Evolutionary conservation across 2,888 invertebrate genomes (phyloP), one percentile per base, ranked within the genome.

Genomic region (Coenonympha arcania): DNA sequence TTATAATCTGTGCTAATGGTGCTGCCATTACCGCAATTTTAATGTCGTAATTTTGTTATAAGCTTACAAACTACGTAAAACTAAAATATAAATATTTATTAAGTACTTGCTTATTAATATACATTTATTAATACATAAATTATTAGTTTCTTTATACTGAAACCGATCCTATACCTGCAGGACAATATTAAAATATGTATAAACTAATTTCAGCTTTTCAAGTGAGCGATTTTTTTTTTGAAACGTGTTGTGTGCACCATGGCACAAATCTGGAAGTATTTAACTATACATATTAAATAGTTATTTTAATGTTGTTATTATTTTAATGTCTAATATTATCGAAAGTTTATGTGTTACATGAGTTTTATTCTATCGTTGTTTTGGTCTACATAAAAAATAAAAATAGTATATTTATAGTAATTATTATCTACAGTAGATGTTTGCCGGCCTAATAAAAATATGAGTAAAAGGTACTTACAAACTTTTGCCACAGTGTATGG

Each of bases 221-320:
- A 20, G n/a, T 20, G 6, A n/a, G n/a, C n/a, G n/a, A n/a, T n/a
- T 19, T 36, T 20, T 11, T 20, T 19, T 33, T 6, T 6, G 5
- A 26, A 26, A 26, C 8, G 11, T 36, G 6, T 36, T 19, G 19
- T 36, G 28, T 48, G 11, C n/a, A 15, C 20, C 4, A 42, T 22
- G 34, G 54, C 54, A 50, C 54, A 54, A 48, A 48, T 20, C 11
- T 47, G 39, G 39, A 31, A 34, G 22, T 39, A 49, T 37, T 26
- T 44, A n/a, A n/a, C n/a, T n/a, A n/a, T n/a, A n/a, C n/a, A 11
- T 33, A 16, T 37, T 34, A 16, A 40, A 18, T 50, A 50, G 42
- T 50, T 13, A 41, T 28, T 44, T 44, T 46, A 43, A 43, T 37
- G 36, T 18, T 50, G 46, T 50, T 43, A 44, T 37, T 18, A 40